Conservation (phyloP, 64 coral and sea anemone species). For the Montipora foliosa region DNA sequence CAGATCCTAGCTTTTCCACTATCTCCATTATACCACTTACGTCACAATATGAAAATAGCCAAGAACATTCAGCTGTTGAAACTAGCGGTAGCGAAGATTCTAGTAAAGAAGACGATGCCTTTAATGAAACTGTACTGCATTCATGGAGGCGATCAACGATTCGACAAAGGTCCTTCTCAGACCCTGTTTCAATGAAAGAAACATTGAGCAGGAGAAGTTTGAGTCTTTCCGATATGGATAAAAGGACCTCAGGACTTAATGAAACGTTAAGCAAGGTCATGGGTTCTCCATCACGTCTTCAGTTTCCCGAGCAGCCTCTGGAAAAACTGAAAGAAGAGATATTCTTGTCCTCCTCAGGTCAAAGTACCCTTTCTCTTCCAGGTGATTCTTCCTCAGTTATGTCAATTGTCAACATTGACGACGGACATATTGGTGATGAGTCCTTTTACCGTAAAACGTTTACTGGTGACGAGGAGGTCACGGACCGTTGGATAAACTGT, state of each 20-base stretch:
- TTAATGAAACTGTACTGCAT: slow-evolving; percentile 6
- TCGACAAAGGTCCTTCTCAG: slow-evolving; percentile 15
- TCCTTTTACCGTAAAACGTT: neutral
- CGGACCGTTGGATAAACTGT: slow-evolving; percentile 23
- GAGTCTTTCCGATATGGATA: slow-evolving; percentile 28
- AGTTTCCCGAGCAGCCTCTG: slow-evolving; percentile 21
- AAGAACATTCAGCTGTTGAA: neutral
- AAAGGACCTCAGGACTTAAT: neutral
- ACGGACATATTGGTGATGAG: neutral
- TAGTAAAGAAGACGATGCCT: neutral
- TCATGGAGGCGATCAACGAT: slow-evolving; percentile 11
- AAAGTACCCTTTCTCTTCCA: neutral
- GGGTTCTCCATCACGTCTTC: slow-evolving; percentile 20
- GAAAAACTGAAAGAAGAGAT: slow-evolving; percentile 28
- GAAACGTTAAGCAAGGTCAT: slow-evolving; percentile 17
- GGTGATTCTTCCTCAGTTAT: slow-evolving; percentile 2
- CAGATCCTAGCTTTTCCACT: neutral
- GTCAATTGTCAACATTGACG: neutral
- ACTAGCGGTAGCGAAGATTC: slow-evolving; percentile 21
- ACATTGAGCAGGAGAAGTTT: neutral
- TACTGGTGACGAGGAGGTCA: slow-evolving; percentile 4
- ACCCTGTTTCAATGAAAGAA: neutral
- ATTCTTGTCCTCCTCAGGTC: neutral
- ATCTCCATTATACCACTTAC: slow-evolving; percentile 7
- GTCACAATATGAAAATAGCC: neutral